Base-by-base conservation (phyloP, 2,113 vertebrate species). In the Hypocryptadius cinnamomeus region DNA sequence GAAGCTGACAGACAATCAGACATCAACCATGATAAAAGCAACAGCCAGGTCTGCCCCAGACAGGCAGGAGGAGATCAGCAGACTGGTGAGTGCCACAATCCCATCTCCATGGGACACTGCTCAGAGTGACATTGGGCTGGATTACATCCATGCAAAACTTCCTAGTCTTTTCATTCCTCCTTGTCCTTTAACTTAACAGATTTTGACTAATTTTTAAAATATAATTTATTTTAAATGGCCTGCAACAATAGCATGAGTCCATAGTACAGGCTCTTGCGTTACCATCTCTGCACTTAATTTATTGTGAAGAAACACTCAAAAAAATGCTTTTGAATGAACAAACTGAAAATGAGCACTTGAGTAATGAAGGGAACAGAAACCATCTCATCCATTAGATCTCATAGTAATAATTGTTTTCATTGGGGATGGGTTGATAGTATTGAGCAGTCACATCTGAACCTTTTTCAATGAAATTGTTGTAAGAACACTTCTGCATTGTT, bases 1-100 rank as follows among this genome's bases (percentile, higher is more conserved):
- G 98, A 99, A 99, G 95, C 98, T 99, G 33, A 99, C 99, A 1
- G 99, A 99, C 99, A 99, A 99, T 98, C 99, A 99, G 89, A 99
- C 99, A 10, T 99, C 99, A 8, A 99, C 99, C 25, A 99, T 99
- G 99, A 99, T 99, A 96, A 99, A 99, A 98, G 99, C 99, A 33
- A 99, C 99, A 42, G 99, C 99, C 50, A 98, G 99, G 92, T 99
- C 99, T 90, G 99, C 99, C 11, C 99, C 99, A 7, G 99, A 99
- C 89, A 97, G 99, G 82, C 99, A 99, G 71, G 99, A 99, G 94
- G 99, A 99, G 94, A 99, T 99, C 95, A 99, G 99, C 97, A 97
- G 99, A 95, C 80, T 99, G 98, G 99, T 99, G 96, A 98, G 99
- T 98, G 61, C 47, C 39, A 42, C 12, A 28, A 1, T 68, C 61